A percentile compares a stretch with the other conserved stretches of the same genome.
Evolutionary conservation across 2,888 invertebrate species (phyloP).

Genomic region (Glaucopsyche alexis): DNA sequence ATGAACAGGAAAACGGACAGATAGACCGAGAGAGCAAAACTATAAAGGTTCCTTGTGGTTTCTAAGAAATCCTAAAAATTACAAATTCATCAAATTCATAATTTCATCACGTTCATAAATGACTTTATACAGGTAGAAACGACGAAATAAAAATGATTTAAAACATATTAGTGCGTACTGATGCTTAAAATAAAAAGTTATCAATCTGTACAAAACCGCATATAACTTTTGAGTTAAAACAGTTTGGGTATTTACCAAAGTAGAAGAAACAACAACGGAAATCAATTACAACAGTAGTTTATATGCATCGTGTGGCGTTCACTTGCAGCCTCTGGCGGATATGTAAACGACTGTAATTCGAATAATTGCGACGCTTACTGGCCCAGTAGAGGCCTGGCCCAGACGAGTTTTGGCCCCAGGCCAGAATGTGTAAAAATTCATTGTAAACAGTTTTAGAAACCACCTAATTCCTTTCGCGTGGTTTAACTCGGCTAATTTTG

Average conservation of each 20-base stretch:
- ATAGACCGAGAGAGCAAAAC: too few species aligned
- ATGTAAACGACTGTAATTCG: constrained; percentile 32
- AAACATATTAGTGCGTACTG: background rate
- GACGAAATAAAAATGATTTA: too few species aligned
- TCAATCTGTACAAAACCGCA: background rate
- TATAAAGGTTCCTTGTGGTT: too few species aligned
- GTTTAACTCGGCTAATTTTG: background rate
- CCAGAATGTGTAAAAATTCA: constrained; percentile 20
- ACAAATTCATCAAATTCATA: too few species aligned
- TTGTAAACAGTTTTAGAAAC: constrained; percentile 27
- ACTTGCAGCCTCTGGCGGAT: constrained; percentile 26
- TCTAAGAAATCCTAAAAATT: too few species aligned
- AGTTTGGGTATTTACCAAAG: background rate
- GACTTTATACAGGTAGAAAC: background rate
- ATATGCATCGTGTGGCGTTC: background rate
- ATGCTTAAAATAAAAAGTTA: too few species aligned
- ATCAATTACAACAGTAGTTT: constrained; percentile 3
- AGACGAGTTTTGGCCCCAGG: constrained; percentile 18
- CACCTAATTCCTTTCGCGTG: constrained; percentile 21
- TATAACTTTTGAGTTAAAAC: background rate
- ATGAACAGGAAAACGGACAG: too few species aligned
- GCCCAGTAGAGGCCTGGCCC: background rate
- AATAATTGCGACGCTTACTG: constrained; percentile 30
- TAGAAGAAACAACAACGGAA: background rate
- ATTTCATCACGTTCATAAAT: too few species aligned